Conservation (phyloP, 30 jellyfish, hydroid and myxozoan genomes). For the Pseudorhiza aurosa region DNA sequence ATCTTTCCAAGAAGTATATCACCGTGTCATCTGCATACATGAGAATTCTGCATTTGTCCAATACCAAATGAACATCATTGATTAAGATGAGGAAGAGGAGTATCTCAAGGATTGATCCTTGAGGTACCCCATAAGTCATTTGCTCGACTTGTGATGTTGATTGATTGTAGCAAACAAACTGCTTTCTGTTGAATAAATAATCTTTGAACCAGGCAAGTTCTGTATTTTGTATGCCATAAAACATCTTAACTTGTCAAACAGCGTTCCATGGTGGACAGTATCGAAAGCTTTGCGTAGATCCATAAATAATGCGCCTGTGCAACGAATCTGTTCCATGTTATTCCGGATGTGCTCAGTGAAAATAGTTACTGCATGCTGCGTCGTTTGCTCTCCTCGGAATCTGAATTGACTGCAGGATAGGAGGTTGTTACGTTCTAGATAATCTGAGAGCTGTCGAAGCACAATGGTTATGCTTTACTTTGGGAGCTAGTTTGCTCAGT, state of each 20-base stretch:
- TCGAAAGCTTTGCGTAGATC: constrained; percentile 49
- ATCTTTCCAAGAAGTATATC: constrained; percentile 20
- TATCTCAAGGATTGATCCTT: constrained; percentile 37
- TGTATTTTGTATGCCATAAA: constrained; percentile 51
- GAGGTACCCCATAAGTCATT: constrained; percentile 70
- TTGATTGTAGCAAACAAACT: constrained; percentile 55
- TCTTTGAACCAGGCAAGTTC: constrained; percentile 67
- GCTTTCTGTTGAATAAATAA: constrained; percentile 55
- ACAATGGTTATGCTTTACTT: no score
- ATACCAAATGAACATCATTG: constrained; percentile 42
- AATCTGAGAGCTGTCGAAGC: constrained; percentile 57
- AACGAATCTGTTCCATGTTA: constrained; percentile 58
- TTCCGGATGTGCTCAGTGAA: constrained; percentile 58
- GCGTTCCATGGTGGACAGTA: constrained; percentile 49
- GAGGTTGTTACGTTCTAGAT: constrained; percentile 59
- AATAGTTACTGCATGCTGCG: constrained; percentile 62
- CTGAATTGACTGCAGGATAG: constrained; percentile 42
- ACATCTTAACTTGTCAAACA: constrained; percentile 52
- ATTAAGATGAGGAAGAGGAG: constrained; percentile 53
- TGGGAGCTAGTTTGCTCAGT: no score
- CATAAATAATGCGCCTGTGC: constrained; percentile 62
- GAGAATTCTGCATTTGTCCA: constrained; percentile 53
- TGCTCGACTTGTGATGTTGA: constrained; percentile 63
- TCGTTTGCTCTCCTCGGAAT: constrained; percentile 54
- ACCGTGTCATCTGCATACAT: no score